These are phyloP conservation scores for Gerris buenoi DNA, from an alignment of 1,140 invertebrate genomes.

Conservation along the genomic window DNA sequence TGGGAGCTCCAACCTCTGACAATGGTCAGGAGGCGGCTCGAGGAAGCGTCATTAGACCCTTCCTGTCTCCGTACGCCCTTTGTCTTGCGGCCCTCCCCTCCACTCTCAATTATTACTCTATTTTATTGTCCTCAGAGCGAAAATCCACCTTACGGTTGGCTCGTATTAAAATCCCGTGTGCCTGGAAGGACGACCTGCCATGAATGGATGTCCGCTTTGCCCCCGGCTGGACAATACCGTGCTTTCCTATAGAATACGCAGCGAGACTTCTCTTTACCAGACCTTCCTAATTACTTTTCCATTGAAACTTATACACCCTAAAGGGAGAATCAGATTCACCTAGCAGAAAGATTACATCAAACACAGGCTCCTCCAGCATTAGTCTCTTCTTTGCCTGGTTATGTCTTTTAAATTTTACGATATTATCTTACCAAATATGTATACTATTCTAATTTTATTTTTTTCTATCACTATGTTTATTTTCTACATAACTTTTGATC, in stretches of 20 bases:
- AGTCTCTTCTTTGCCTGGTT: background rate
- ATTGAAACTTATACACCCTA: background rate
- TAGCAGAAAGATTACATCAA: background rate
- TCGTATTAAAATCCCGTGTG: background rate
- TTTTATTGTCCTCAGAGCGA: background rate
- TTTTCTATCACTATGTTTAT: no score
- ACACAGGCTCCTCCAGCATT: background rate
- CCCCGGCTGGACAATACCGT: background rate
- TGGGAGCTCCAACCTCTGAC: no score
- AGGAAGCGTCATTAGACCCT: conserved; percentile 5
- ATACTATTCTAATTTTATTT: no score
- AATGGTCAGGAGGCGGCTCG: background rate
- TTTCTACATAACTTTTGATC: no score
- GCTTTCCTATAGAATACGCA: no score
- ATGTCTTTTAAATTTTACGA: no score
- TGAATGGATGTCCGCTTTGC: background rate
- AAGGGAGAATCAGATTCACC: background rate
- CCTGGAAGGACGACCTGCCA: no score
- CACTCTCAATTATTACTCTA: conserved; percentile 2
- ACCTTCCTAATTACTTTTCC: background rate
- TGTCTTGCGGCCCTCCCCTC: background rate
- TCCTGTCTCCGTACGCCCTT: background rate
- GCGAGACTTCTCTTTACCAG: background rate
- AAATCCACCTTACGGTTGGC: background rate
- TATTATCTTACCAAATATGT: no score